Percentiles rank a stretch among this genome's conserved stretches.
phyloP scores from a whole-genome alignment of 1,140 invertebrate genomes.

The Drosophila busckii region DNA sequence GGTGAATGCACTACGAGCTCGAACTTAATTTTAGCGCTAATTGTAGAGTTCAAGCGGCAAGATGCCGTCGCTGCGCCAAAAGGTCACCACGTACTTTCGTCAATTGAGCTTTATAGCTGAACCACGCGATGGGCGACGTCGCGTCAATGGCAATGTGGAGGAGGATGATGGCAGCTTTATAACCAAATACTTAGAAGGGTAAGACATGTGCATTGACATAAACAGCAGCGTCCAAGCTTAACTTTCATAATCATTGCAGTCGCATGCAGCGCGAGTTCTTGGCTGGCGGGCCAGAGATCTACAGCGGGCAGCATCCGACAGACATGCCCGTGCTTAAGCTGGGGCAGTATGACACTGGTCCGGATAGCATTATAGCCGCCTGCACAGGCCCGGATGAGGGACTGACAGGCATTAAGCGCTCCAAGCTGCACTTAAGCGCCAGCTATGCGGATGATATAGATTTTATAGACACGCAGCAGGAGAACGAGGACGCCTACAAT shows the following conservation, averaged over 20 bases:
- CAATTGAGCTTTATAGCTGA: conserved; percentile 85
- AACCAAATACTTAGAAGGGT: conserved; percentile 87
- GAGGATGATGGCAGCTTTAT: conserved; percentile 85
- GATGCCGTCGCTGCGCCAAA: conserved; percentile 87
- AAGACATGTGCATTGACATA: conserved; percentile 59
- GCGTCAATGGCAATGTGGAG: conserved; percentile 70
- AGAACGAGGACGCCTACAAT: conserved; percentile 80
- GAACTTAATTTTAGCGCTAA: conserved; percentile 37
- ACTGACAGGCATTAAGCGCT: conserved; percentile 85
- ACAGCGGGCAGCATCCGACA: conserved; percentile 84
- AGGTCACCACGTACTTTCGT: conserved; percentile 86
- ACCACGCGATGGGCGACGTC: conserved; percentile 79
- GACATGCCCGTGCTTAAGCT: conserved; percentile 83
- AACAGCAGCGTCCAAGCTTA: background rate
- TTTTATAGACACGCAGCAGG: conserved; percentile 86
- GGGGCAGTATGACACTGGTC: conserved; percentile 80
- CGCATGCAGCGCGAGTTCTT: conserved; percentile 68
- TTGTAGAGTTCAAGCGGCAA: conserved; percentile 25
- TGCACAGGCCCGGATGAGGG: conserved; percentile 89
- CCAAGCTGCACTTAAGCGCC: conserved; percentile 83
- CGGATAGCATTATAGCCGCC: conserved; percentile 82
- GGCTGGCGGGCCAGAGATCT: conserved; percentile 81
- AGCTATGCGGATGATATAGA: conserved; percentile 85
- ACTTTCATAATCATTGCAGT: conserved; percentile 13
- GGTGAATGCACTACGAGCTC: conserved; percentile 68